phyloP scores from a whole-genome alignment of 2,113 vertebrate species.

The Paracanthobrama guichenoti region DNA sequence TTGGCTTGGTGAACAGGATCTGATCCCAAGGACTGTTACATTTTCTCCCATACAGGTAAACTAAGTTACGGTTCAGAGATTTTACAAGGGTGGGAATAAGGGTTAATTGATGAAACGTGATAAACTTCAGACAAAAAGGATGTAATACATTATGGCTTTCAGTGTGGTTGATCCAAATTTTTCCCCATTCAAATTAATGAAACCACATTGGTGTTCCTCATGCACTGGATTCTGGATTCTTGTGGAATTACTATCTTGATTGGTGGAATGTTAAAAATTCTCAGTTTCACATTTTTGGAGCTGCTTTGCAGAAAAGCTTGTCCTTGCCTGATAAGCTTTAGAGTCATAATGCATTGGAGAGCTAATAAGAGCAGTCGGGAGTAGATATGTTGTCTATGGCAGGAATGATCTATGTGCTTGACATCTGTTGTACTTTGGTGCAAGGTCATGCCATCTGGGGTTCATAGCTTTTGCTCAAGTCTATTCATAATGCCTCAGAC shows the following conservation, averaged over 20 bases:
- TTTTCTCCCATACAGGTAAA: slow-evolving; percentile 80
- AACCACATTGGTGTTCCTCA: background rate
- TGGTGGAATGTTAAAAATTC: background rate
- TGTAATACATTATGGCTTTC: background rate
- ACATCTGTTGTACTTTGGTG: slow-evolving; percentile 41
- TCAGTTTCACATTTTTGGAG: background rate
- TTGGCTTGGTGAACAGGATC: slow-evolving; percentile 77
- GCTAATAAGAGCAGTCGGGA: background rate
- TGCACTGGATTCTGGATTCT: slow-evolving; percentile 15
- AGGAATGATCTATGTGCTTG: slow-evolving; percentile 14
- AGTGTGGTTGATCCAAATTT: background rate
- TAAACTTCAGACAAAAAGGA: slow-evolving; percentile 4
- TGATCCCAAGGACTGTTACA: slow-evolving; percentile 82
- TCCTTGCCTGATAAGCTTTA: background rate
- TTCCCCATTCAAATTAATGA: slow-evolving; percentile 16
- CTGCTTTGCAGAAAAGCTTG: slow-evolving; percentile 5
- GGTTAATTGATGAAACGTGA: slow-evolving; percentile 29
- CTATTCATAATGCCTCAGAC: background rate
- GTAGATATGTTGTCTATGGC: background rate
- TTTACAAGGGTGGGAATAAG: slow-evolving; percentile 43
- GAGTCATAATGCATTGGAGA: background rate
- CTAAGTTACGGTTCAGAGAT: slow-evolving; percentile 22
- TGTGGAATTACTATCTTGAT: background rate
- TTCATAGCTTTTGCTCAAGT: background rate
- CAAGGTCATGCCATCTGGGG: slow-evolving; percentile 24